Evolutionary conservation across 2,888 invertebrate genomes (phyloP), one percentile per base, ranked within the genome.

Genomic region (Ellobium chinense): DNA sequence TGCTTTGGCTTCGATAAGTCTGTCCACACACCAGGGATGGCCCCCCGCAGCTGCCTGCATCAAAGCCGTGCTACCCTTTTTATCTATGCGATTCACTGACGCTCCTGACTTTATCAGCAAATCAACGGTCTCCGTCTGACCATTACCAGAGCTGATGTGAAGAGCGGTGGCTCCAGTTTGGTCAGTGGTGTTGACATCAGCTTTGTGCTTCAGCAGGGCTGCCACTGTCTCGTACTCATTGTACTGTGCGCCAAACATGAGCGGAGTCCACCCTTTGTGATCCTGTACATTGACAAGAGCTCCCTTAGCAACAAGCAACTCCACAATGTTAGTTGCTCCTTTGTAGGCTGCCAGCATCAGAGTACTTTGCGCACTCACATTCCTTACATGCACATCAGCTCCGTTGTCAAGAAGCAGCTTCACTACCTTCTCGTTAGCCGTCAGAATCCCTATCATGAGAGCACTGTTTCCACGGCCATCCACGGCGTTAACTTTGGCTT

Each of bases 41-140:
- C 72, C 78, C 7, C 72, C 78, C 1, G 56, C 37, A 7, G 46
- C 27, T 1, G 72, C 63, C 24, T 72, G 72, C 56, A 56, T 65
- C 39, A 87, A 46, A 7, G 88, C 80, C 0, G 85, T 87, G 68
- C 84, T 87, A 1, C 90, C 90, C 34, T 85, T 81, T 27, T 86
- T 82, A 79, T 90, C 88, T 21, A 87, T 83, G n/a, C 85, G 81
- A 80, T 88, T 87, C 9, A 88, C 86, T 37, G 85, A 83, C 1
- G 88, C 86, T n/a, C 87, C 86, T 1, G 86, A 86, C 21, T 78
- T 46, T 18, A 90, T 82, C 18, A 90, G 82, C 27, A 80, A 31
- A 4, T 65, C 63, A 2, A 78, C 78, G 0, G 83, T 83, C 34
- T 80, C 73, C 5, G 65, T 34, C 29, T 72, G 69, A 9, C 78